Conservation (phyloP, 2,113 vertebrate species). For the Zingel zingel region DNA sequence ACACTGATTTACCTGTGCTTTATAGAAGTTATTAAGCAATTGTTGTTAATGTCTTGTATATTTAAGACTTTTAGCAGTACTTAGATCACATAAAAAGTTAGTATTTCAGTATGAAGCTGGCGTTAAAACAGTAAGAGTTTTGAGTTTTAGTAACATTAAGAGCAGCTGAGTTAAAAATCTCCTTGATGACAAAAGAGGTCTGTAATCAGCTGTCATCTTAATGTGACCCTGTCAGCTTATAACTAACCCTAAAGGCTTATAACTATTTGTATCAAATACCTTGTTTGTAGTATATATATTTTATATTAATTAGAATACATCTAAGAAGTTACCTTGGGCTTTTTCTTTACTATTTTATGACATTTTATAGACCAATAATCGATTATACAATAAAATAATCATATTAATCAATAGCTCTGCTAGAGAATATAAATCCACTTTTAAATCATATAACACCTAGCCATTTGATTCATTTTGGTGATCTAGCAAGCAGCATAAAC, state of each 20-base stretch:
- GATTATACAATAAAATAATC: neutral
- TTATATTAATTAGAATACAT: neutral
- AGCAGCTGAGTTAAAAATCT: neutral
- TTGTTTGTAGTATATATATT: neutral
- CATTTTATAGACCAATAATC: no score
- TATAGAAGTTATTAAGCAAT: neutral
- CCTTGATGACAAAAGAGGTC: neutral
- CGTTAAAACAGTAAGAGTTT: neutral
- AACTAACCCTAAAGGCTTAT: neutral
- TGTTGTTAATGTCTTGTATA: neutral
- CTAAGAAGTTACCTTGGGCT: neutral
- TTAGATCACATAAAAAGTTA: neutral
- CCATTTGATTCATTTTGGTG: neutral
- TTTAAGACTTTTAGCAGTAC: neutral
- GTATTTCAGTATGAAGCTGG: neutral
- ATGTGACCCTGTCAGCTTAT: neutral
- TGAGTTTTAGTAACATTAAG: neutral
- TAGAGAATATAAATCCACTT: neutral
- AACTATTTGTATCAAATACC: constrained; percentile 21
- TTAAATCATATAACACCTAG: neutral
- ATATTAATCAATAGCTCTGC: neutral
- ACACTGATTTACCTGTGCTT: neutral
- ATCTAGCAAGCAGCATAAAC: neutral
- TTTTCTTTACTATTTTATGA: no score
- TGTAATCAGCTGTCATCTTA: neutral